phyloP scores from a whole-genome alignment of 2,888 invertebrate species.

The Troides oblongomaculatus region DNA sequence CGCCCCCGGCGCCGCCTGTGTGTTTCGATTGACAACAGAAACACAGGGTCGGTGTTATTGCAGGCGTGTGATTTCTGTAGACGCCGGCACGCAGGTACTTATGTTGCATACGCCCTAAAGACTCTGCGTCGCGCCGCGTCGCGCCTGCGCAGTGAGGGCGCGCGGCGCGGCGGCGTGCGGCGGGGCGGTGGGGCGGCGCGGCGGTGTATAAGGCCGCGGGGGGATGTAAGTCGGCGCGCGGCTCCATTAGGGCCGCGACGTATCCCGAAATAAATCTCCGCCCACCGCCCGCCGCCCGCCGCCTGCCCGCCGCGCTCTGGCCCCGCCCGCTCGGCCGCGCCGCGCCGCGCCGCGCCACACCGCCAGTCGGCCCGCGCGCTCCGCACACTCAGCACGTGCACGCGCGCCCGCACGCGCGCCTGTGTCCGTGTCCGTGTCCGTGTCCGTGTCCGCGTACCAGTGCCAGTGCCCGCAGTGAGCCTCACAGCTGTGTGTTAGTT shows the following conservation, averaged over 20 bases:
- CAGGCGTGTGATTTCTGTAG: too few species aligned
- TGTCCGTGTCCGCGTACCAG: constrained; percentile 28
- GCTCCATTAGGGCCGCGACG: neutral
- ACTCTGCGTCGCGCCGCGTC: neutral
- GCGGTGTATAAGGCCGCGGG: neutral
- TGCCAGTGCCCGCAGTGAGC: constrained; percentile 18
- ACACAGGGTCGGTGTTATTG: too few species aligned
- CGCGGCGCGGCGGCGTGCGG: neutral
- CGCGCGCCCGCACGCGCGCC: constrained; percentile 36
- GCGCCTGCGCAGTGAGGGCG: neutral
- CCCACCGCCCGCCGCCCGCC: constrained; percentile 43
- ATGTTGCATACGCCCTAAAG: too few species aligned
- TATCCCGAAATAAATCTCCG: constrained; percentile 39
- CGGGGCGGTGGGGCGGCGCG: constrained; percentile 2
- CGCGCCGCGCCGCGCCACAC: constrained; percentile 32
- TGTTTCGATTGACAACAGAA: too few species aligned
- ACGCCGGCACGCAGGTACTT: too few species aligned
- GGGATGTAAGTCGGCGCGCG: neutral
- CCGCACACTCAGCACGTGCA: constrained; percentile 46
- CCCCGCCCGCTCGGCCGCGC: constrained; percentile 33
- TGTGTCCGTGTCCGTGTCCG: constrained; percentile 28
- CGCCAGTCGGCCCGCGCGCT: constrained; percentile 53
- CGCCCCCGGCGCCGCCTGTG: neutral
- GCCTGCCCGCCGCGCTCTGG: constrained; percentile 38
- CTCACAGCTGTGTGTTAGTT: constrained; percentile 11